Evolutionary conservation across 1,140 invertebrate species (phyloP), one percentile per base, ranked within the genome.

Genomic region (Latrodectus geometricus): DNA sequence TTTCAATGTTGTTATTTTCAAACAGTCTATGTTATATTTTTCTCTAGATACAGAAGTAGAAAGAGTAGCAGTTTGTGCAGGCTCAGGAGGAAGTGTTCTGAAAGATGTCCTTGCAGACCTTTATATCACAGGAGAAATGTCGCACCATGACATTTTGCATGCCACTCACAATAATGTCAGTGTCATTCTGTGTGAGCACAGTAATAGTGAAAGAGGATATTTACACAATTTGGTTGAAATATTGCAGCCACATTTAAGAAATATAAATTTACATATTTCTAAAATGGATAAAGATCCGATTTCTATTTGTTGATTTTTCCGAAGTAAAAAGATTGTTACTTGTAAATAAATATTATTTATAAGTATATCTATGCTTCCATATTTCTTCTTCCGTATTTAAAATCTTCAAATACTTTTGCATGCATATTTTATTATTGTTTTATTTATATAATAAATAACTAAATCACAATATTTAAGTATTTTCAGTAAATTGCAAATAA

Each of bases 61-160:
- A n/a, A 61, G 66, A 69, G 93, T 98, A 8, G 97, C 96, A 9
- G 90, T 98, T 0, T 98, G 97, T 92, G 97, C 97, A 72, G 98
- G 98, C 0, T 96, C 97, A 9, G 97, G 98, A 11, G 91, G 92
- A 11, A 95, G 95, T 3, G 92, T 97, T 17, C 91, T 99, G 4
- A 94, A 93, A 88, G 93, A 93, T 23, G 91, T 94, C 0, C 83
- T 91, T 49, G 95, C 95, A 12, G 96, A 98, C 92, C 91, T 99
- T 0, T 96, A 95, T 89, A 90, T 99, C 5, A 98, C 97, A 9
- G 94, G 98, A 20, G 98, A 99, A 93, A 98, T 99, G 97, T 93
- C 95, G 8, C 98, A 99, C 92, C 98, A 99, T 90, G 97, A 98
- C 80, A 91, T 99, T 0, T 91, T 99, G n/a, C 96, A 99, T 89